Percentiles rank a stretch among this genome's conserved stretches.
These are phyloP conservation scores for Hydriomena furcata DNA, from an alignment of 2,888 invertebrate genomes.

Conservation along the genomic window DNA sequence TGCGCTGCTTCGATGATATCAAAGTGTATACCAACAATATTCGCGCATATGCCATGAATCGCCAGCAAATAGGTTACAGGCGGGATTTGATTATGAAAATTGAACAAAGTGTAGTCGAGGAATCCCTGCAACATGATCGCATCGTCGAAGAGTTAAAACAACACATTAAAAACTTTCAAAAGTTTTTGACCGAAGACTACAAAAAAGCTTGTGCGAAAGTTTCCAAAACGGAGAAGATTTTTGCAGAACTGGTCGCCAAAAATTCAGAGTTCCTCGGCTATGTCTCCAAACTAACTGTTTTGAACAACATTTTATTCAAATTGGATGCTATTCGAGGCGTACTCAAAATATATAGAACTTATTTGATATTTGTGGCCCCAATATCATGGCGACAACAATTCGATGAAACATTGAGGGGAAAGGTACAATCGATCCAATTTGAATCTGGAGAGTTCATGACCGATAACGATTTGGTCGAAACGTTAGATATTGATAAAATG, in stretches of 20 bases:
- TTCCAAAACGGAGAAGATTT: constrained; percentile 61
- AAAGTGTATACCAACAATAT: constrained; percentile 83
- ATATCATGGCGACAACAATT: constrained; percentile 68
- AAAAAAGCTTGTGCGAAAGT: constrained; percentile 68
- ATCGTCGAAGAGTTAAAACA: constrained; percentile 61
- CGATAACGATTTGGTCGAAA: constrained; percentile 70
- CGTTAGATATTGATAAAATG: constrained; percentile 70
- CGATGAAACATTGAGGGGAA: constrained; percentile 64
- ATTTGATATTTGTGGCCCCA: constrained; percentile 71
- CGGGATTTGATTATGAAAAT: constrained; percentile 70
- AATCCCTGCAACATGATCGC: constrained; percentile 55
- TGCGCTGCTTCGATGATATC: constrained; percentile 82
- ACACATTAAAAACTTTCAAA: constrained; percentile 73
- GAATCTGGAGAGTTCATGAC: constrained; percentile 66
- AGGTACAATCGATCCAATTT: constrained; percentile 66
- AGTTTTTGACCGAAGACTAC: constrained; percentile 75
- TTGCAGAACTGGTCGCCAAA: constrained; percentile 58
- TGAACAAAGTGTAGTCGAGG: constrained; percentile 60
- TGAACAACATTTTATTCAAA: constrained; percentile 73
- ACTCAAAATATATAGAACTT: constrained; percentile 69
- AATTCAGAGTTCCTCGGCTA: constrained; percentile 65
- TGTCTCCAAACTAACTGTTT: constrained; percentile 58
- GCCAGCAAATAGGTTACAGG: constrained; percentile 76
- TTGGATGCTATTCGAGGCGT: constrained; percentile 67
- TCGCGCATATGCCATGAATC: constrained; percentile 74